phyloP scores from a whole-genome alignment of 2,797 vertebrate species.

The Mus minutoides region DNA sequence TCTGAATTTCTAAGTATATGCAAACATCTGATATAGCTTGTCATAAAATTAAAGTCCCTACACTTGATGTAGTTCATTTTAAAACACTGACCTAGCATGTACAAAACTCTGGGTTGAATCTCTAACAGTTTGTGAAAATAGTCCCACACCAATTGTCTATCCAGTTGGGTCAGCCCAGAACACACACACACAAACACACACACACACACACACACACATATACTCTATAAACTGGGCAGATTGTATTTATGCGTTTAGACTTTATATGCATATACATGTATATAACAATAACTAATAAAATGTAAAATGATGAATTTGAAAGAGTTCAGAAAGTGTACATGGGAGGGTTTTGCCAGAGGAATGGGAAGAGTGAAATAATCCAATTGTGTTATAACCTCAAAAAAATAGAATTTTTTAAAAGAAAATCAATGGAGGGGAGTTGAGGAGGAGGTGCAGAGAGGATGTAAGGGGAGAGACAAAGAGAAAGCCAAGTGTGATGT shows the following conservation, averaged over 20 bases:
- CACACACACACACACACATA: too few species aligned
- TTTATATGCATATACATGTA: too few species aligned
- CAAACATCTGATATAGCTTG: background rate
- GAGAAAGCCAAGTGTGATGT: background rate
- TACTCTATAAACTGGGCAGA: background rate
- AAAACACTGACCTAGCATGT: background rate
- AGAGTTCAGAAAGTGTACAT: background rate
- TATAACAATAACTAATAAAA: background rate
- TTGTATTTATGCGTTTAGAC: background rate
- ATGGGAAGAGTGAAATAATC: background rate
- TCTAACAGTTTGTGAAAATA: background rate
- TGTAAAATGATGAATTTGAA: background rate
- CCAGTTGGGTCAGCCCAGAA: background rate
- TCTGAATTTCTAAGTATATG: conserved; percentile 43
- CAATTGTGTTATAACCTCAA: background rate
- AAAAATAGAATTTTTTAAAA: background rate
- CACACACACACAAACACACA: background rate
- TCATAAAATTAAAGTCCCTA: background rate
- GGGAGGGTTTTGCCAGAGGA: too few species aligned
- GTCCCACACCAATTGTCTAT: background rate
- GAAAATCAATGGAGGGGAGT: background rate
- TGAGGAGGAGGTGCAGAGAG: background rate
- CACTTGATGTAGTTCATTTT: background rate
- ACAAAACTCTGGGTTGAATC: background rate
- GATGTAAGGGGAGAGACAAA: too few species aligned